phyloP scores from a whole-genome alignment of 2,797 vertebrate genomes.

The Hydrophis major region DNA sequence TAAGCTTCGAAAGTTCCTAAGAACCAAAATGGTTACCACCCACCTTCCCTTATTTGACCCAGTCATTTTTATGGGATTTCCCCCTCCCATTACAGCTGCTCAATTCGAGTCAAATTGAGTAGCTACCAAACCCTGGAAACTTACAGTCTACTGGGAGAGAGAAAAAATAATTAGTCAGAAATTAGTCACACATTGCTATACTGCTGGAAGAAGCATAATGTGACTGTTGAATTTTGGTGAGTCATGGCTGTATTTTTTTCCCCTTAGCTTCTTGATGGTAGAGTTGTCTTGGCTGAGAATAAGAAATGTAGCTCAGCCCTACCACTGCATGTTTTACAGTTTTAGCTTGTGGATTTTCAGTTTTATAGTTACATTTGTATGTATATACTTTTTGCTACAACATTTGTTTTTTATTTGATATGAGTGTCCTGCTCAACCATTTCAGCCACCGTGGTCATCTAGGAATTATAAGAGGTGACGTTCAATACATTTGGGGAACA shows the following conservation, averaged over 20 bases:
- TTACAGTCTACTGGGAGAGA: not conserved
- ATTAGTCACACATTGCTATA: constrained; percentile 48
- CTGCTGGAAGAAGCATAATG: constrained; percentile 19
- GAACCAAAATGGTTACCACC: not conserved
- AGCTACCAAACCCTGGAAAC: constrained; percentile 5
- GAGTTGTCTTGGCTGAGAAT: not conserved
- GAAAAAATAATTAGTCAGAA: constrained; percentile 27
- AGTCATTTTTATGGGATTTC: constrained; percentile 6
- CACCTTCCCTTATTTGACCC: not conserved
- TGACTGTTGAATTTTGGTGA: constrained; percentile 44
- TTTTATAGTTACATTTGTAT: not conserved
- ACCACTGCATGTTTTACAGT: not conserved
- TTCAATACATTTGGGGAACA: not conserved
- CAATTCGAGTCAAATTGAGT: not conserved
- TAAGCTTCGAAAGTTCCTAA: not conserved
- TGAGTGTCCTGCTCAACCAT: not conserved
- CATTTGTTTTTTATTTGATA: not conserved
- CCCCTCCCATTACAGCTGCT: constrained; percentile 21
- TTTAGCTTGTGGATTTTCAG: not conserved
- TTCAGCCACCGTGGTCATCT: not conserved
- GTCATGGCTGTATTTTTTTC: constrained; percentile 8
- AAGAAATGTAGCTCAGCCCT: not conserved
- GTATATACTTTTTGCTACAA: not conserved
- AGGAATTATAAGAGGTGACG: not conserved
- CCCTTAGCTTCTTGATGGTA: not conserved